Conservation (phyloP, 2,797 vertebrate species). For the Esox masquinongy region DNA sequence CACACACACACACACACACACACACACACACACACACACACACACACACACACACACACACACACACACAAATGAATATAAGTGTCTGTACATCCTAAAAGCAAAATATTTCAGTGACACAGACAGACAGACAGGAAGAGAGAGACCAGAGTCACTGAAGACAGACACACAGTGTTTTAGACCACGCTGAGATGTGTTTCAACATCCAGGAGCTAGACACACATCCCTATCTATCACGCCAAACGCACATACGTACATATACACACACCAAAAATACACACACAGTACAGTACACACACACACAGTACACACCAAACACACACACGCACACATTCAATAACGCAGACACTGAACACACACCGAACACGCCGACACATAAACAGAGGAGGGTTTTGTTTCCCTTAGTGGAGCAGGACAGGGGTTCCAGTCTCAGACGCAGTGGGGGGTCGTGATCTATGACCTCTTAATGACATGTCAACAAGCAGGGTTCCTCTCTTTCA, state of each 20-base stretch:
- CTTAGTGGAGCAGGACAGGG: neutral
- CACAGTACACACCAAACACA: neutral
- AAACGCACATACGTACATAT: neutral
- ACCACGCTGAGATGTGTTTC: slow-evolving; percentile 11
- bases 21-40: neutral
- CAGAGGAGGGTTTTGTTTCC: slow-evolving; percentile 4
- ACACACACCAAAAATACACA: slow-evolving; percentile 6
- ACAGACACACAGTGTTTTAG: too few species aligned
- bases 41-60: too few species aligned
- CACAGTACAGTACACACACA: neutral
- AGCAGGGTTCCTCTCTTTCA: neutral
- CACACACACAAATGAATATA: too few species aligned
- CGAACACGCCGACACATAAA: neutral
- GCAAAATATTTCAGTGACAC: too few species aligned
- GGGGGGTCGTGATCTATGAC: slow-evolving; percentile 12
- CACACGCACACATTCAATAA: neutral
- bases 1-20: slow-evolving; percentile 4
- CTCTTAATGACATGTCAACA: slow-evolving; percentile 8
- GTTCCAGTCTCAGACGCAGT: neutral
- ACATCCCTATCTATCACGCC: neutral
- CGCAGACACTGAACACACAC: slow-evolving; percentile 1
- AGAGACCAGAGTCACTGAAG: too few species aligned
- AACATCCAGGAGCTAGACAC: slow-evolving; percentile 24
- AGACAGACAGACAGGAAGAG: too few species aligned
- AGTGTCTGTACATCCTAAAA: too few species aligned